These are phyloP conservation scores for Pseudococcus jackbeardsleyi DNA, from an alignment of 2,888 invertebrate genomes.

Conservation along the genomic window DNA sequence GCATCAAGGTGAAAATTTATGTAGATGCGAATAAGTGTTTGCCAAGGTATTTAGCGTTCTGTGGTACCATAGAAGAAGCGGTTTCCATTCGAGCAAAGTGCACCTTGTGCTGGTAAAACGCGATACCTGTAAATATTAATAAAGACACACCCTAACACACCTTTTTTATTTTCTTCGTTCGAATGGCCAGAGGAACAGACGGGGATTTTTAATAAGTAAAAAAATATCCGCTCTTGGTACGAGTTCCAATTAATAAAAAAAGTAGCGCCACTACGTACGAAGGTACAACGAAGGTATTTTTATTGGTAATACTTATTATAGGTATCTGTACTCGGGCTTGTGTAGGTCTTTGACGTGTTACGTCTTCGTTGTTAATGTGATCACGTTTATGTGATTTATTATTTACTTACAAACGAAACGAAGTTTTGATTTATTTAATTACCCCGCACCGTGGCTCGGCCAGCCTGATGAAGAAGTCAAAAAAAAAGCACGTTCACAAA, in stretches of 20 bases:
- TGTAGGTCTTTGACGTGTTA: slow-evolving; percentile 30
- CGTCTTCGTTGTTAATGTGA: background rate
- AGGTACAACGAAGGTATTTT: background rate
- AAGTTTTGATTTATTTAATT: slow-evolving; percentile 51
- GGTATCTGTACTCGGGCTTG: background rate
- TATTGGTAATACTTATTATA: background rate
- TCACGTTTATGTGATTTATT: slow-evolving; percentile 53
- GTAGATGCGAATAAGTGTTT: background rate
- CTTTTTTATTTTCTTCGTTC: background rate
- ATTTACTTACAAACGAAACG: slow-evolving; percentile 26
- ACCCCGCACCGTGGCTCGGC: background rate
- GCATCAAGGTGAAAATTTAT: background rate
- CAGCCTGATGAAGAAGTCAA: slow-evolving; percentile 23
- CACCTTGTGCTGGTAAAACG: background rate
- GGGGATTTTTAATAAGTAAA: background rate
- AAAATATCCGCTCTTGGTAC: background rate
- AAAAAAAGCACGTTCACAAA: slow-evolving; percentile 20
- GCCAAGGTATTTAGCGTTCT: background rate
- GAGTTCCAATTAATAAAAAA: slow-evolving; percentile 4
- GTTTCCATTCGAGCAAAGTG: background rate
- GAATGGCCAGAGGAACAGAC: background rate
- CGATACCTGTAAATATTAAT: background rate
- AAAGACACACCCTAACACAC: slow-evolving; percentile 2
- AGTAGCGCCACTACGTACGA: background rate
- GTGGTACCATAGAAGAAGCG: background rate